A percentile compares a stretch with the other conserved stretches of the same genome.
Evolutionary conservation across 1,140 invertebrate genomes (phyloP).

Genomic region (Conus betulinus): DNA sequence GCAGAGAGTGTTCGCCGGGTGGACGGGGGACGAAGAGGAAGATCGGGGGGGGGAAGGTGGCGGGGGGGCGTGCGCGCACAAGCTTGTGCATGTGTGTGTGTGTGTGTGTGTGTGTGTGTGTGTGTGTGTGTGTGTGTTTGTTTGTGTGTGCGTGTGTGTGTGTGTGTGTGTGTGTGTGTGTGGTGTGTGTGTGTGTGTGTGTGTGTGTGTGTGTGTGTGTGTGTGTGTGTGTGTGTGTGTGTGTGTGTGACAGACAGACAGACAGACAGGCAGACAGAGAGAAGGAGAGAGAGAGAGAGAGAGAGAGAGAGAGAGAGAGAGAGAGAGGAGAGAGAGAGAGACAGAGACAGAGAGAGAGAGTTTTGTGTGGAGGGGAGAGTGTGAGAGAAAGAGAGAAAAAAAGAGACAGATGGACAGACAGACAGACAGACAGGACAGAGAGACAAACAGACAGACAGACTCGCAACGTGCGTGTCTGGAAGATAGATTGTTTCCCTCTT

Average conservation of each 20-base stretch:
- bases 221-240: background rate
- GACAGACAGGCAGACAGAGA: background rate
- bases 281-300: background rate
- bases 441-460: background rate
- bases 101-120: conserved; percentile 3
- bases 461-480: no score
- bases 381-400: no score
- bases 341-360: no score
- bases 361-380: no score
- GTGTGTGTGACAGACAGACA: background rate
- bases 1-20: no score
- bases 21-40: no score
- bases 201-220: conserved; percentile 10
- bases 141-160: no score
- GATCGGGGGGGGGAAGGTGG: no score
- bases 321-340: background rate
- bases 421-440: background rate
- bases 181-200: conserved; percentile 10
- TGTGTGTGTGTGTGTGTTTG: conserved; percentile 4
- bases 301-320: background rate
- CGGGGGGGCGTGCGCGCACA: background rate
- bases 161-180: background rate
- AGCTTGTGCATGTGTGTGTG: background rate
- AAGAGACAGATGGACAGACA: no score
- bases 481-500: no score